phyloP scores from a whole-genome alignment of 2,797 vertebrate species.

The Rousettus madagascariensis region DNA sequence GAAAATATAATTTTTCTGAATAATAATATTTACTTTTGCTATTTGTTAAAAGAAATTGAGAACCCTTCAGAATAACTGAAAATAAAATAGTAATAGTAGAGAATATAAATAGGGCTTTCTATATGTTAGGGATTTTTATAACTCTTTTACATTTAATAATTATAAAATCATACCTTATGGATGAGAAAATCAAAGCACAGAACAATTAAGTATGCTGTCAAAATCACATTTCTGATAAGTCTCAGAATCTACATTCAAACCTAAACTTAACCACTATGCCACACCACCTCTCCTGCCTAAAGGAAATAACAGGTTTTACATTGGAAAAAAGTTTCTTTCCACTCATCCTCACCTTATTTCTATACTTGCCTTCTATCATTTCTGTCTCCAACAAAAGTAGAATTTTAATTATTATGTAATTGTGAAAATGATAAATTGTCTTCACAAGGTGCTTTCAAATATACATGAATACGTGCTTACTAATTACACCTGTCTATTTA shows the following conservation, averaged over 20 bases:
- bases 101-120: background rate
- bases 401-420: background rate
- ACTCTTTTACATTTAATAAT: background rate
- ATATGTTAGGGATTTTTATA: background rate
- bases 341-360: background rate
- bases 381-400: background rate
- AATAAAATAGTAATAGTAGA: background rate
- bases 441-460: background rate
- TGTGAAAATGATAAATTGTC: background rate
- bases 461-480: background rate
- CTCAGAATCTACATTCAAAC: background rate
- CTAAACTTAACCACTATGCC: background rate
- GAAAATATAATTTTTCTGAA: constrained; percentile 14
- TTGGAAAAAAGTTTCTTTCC: background rate
- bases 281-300: background rate
- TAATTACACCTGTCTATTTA: background rate
- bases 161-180: background rate
- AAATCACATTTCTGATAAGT: background rate
- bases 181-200: background rate
- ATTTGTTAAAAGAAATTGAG: background rate
- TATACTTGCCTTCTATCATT: background rate
- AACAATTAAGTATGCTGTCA: background rate
- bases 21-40: background rate
- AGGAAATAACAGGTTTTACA: background rate
- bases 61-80: background rate